Percentiles rank a stretch among this genome's conserved stretches.
Conservation (phyloP, 2,888 invertebrate species). For the Esperia sulphurella region DNA sequence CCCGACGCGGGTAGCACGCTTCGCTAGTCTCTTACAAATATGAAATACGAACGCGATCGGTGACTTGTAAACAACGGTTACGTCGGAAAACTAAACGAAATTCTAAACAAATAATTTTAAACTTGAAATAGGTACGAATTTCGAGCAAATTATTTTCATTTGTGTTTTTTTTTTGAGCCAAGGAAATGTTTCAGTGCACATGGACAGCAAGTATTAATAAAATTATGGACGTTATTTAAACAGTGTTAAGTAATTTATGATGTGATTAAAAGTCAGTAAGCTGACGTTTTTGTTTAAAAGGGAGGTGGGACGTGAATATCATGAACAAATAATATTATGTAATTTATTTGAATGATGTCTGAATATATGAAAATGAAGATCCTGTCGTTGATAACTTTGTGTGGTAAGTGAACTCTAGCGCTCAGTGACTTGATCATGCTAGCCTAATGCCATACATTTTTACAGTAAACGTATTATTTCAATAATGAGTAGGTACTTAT, state of each 20-base stretch:
- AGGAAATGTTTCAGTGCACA: conserved; percentile 8
- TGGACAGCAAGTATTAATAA: not conserved
- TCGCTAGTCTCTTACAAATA: conserved; percentile 24
- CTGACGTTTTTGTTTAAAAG: conserved; percentile 11
- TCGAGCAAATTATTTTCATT: conserved; percentile 4
- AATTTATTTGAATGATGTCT: conserved; percentile 33
- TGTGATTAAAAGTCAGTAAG: conserved; percentile 35
- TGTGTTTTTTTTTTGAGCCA: not conserved
- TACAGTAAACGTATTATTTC: too few relatives aligned
- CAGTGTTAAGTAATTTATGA: conserved; percentile 25
- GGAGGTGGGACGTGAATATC: conserved; percentile 8
- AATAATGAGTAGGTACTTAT: too few relatives aligned
- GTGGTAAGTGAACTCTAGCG: conserved; percentile 49
- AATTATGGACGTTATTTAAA: conserved; percentile 10
- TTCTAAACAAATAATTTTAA: conserved; percentile 7
- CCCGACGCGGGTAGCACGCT: conserved; percentile 41
- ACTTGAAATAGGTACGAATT: conserved; percentile 10
- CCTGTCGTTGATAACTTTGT: conserved; percentile 54
- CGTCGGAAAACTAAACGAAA: conserved; percentile 15
- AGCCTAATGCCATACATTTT: too few relatives aligned
- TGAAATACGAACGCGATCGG: conserved; percentile 52
- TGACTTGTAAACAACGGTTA: conserved; percentile 47
- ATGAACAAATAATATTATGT: conserved; percentile 24
- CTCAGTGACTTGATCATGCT: too few relatives aligned
- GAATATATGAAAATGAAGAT: conserved; percentile 59